Evolutionary conservation across 1,140 invertebrate species (phyloP), one percentile per base, ranked within the genome.

Genomic region (Rhynchophorus ferrugineus): DNA sequence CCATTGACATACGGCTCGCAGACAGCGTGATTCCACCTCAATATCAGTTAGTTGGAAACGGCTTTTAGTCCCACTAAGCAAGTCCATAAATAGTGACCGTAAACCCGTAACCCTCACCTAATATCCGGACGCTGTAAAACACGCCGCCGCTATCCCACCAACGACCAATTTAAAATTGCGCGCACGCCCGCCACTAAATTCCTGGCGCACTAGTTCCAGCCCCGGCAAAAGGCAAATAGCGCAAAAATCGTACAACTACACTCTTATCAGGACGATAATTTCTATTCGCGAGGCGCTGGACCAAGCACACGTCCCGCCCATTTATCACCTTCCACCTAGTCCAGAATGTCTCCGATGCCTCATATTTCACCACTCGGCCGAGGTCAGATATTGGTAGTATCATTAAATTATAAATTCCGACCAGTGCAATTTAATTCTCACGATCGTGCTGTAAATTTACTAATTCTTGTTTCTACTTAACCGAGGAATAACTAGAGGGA

Each of bases 211-310:
- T 6, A 36, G 43, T 41, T 51, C 43, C 44, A 34, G 43, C 43
- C 49, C 29, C 7, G 29, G 41, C 38, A 29, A 41, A 41, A 41
- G 38, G 48, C 38, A 50, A 50, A 50, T 50, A 33, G 48, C 29
- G 19, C 48, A 50, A 50, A 43, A 50, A 43, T 21, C 38, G 20
- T 14, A 43, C 38, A 41, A 37, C 11, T 51, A 37, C 39, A 51
- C 36, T 51, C 49, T 51, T 51, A 51, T 51, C 49, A 44, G 44
- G 36, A 39, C 49, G 43, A 51, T 51, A 51, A 51, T 51, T 51
- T 51, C 49, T 51, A 51, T 51, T 51, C 49, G 49, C 35, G 43
- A 44, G 43, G 49, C 49, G 33, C n/a, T n/a, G n/a, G n/a, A 8
- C 35, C 14, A 34, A 44, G 49, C 49, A 51, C 49, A 51, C 49